Conservation (phyloP, 1,140 invertebrate genomes). For the Chelonus insularis region DNA sequence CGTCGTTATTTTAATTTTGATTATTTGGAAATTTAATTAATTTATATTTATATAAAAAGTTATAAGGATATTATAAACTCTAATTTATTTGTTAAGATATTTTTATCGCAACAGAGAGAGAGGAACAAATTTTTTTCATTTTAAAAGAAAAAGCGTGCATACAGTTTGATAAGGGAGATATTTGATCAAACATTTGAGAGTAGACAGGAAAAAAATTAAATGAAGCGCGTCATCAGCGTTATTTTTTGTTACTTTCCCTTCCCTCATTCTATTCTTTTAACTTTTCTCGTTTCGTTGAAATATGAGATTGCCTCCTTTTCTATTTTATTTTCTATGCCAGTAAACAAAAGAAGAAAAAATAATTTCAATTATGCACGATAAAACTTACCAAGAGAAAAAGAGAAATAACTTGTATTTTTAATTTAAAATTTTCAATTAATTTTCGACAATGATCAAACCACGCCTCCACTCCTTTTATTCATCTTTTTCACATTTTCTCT, state of each 20-base stretch:
- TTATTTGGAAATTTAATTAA: too few species aligned
- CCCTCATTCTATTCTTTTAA: conserved; percentile 16
- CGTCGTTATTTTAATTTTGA: too few species aligned
- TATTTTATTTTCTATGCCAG: background rate
- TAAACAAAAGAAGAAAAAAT: conserved; percentile 23
- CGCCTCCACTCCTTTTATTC: background rate
- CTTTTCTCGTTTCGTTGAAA: conserved; percentile 26
- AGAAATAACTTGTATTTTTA: conserved; percentile 7
- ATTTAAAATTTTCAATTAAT: conserved; percentile 20
- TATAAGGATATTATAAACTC: too few species aligned
- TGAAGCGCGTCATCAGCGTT: conserved; percentile 26
- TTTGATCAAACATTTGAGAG: conserved; percentile 26
- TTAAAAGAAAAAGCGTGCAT: conserved; percentile 12
- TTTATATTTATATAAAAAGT: too few species aligned
- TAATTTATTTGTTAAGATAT: too few species aligned
- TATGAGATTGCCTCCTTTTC: conserved; percentile 23
- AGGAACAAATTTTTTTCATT: background rate
- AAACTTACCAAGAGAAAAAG: conserved; percentile 11
- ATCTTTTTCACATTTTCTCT: background rate
- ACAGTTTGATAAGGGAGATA: conserved; percentile 20
- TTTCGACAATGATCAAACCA: background rate
- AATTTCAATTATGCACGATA: conserved; percentile 22
- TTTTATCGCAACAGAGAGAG: background rate
- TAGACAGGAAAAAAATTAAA: conserved; percentile 18
- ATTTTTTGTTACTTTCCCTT: conserved; percentile 17